Percentiles rank a stretch among this genome's conserved stretches.
These are phyloP conservation scores for Serripes groenlandicus DNA, from an alignment of 2,888 invertebrate genomes.

Conservation along the genomic window DNA sequence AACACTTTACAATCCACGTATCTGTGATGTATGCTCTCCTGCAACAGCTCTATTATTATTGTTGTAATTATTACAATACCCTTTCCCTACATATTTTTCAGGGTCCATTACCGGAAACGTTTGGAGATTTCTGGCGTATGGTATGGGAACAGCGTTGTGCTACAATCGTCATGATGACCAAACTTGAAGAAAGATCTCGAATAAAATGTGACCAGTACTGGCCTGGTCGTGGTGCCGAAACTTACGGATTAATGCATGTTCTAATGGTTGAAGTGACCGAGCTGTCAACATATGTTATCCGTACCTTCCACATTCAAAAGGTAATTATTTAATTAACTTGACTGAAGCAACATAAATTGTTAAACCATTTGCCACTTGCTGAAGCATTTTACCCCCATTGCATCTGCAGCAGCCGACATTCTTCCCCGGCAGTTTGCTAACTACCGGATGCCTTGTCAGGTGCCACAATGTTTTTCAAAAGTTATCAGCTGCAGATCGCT, in stretches of 20 bases:
- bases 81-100: conserved; percentile 86
- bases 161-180: conserved; percentile 99
- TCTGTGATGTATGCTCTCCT: no score
- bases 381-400: no score
- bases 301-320: conserved; percentile 91
- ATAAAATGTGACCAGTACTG: conserved; percentile 94
- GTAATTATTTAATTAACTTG: conserved; percentile 74
- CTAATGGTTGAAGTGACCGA: conserved; percentile 98
- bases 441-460: no score
- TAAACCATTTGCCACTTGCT: no score
- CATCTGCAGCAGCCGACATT: no score
- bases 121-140: conserved; percentile 99
- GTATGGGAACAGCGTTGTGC: conserved; percentile 98
- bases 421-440: no score
- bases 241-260: conserved; percentile 97
- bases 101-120: conserved; percentile 98
- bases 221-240: conserved; percentile 97
- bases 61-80: no score
- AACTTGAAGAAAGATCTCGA: conserved; percentile 96
- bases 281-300: conserved; percentile 98
- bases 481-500: no score
- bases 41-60: no score
- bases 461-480: no score
- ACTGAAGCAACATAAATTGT: no score
- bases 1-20: no score